phyloP scores from a whole-genome alignment of 2,888 invertebrate genomes.

The Petrophora chlorosata region DNA sequence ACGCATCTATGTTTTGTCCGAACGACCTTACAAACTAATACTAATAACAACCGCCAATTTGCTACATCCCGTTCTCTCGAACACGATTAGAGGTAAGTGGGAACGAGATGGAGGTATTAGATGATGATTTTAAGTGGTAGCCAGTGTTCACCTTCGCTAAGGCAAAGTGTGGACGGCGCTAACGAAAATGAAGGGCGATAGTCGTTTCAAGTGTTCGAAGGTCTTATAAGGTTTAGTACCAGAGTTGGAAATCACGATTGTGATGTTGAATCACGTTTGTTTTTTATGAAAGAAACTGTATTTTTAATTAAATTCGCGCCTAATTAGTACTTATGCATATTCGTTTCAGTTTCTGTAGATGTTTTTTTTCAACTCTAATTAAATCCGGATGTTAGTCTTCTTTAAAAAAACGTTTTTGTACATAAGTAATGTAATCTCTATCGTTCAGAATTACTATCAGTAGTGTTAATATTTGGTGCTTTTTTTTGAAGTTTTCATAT shows the following conservation, averaged over 20 bases:
- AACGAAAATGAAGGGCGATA: constrained; percentile 81
- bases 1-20: constrained; percentile 80
- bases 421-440: no score
- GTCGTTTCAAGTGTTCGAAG: constrained; percentile 71
- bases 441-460: no score
- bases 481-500: no score
- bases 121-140: constrained; percentile 63
- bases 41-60: constrained; percentile 71
- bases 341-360: no score
- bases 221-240: constrained; percentile 65
- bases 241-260: constrained; percentile 61
- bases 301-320: neutral
- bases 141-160: constrained; percentile 72
- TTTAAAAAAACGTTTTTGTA: no score
- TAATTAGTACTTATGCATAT: no score
- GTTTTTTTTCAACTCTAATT: no score
- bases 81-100: constrained; percentile 43
- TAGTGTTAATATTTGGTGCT: no score
- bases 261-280: constrained; percentile 27
- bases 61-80: constrained; percentile 66
- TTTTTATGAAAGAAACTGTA: neutral
- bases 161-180: constrained; percentile 76
- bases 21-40: constrained; percentile 77
- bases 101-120: constrained; percentile 61
- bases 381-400: no score